Percentiles rank a stretch among this genome's conserved stretches.
phyloP scores from a whole-genome alignment of 2,113 vertebrate genomes.

The Tympanuchus pallidicinctus region DNA sequence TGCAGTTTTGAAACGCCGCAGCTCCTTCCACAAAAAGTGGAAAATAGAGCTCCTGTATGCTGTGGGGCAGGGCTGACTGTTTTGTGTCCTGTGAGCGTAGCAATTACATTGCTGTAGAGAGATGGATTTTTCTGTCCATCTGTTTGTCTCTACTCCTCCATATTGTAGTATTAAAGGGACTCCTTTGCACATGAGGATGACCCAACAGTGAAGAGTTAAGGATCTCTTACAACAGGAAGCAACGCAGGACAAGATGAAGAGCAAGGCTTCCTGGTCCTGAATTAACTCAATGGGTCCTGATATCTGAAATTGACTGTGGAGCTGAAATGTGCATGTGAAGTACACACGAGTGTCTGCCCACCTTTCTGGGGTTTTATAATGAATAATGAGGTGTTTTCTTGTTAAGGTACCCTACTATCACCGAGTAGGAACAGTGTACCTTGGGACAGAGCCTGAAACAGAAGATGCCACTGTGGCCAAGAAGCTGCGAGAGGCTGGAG shows the following conservation, averaged over 20 bases:
- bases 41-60: not conserved
- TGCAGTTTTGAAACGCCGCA: not conserved
- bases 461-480: constrained; percentile 73
- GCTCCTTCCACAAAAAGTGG: not conserved
- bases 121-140: not conserved
- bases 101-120: not conserved
- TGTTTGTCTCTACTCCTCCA: not conserved
- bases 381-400: not conserved
- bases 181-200: not conserved
- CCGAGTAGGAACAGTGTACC: constrained; percentile 69
- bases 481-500: constrained; percentile 71
- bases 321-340: not conserved
- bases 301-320: not conserved
- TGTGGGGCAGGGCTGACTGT: not conserved
- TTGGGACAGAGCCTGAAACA: constrained; percentile 62
- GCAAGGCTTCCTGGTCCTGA: not conserved
- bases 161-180: not conserved
- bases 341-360: not conserved
- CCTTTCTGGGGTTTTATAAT: not conserved
- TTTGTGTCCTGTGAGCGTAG: not conserved
- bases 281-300: not conserved
- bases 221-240: not conserved
- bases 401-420: constrained; percentile 69
- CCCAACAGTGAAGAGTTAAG: not conserved
- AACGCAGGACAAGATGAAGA: not conserved